phyloP scores from a whole-genome alignment of 2,113 vertebrate genomes.

The Oostethus manadensis region DNA sequence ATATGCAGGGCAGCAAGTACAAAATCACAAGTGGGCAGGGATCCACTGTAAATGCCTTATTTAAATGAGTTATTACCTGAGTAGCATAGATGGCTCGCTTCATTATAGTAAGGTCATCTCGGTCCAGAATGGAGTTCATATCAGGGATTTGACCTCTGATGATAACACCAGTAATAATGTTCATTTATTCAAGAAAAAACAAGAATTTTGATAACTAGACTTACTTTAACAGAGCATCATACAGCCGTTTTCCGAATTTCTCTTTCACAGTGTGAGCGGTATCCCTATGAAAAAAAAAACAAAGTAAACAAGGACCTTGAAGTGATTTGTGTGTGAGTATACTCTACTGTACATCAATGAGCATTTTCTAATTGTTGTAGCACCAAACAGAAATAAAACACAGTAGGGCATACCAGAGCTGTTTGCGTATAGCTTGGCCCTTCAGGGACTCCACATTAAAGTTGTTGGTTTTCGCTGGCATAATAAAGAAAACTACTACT shows the following conservation, averaged over 20 bases:
- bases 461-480: slow-evolving; percentile 96
- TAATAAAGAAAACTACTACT: slow-evolving; percentile 94
- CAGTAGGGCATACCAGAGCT: slow-evolving; percentile 81
- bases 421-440: slow-evolving; percentile 92
- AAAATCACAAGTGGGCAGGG: no score
- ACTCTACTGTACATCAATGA: no score
- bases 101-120: slow-evolving; percentile 93
- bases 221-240: slow-evolving; percentile 88
- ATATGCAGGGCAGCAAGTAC: no score
- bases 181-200: neutral
- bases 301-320: neutral
- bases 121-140: slow-evolving; percentile 87
- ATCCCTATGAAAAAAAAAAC: slow-evolving; percentile 75
- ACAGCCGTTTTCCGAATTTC: slow-evolving; percentile 94
- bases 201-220: slow-evolving; percentile 14
- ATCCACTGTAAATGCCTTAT: no score
- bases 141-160: slow-evolving; percentile 90
- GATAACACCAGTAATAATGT: neutral
- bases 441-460: slow-evolving; percentile 97
- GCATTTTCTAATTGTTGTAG: no score
- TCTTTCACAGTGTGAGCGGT: slow-evolving; percentile 90
- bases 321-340: no score
- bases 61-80: slow-evolving; percentile 73
- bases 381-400: neutral
- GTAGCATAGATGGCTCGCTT: slow-evolving; percentile 97